These are phyloP conservation scores for Triplophysa yarkandensis DNA, from an alignment of 2,797 vertebrate genomes.

Conservation along the genomic window DNA sequence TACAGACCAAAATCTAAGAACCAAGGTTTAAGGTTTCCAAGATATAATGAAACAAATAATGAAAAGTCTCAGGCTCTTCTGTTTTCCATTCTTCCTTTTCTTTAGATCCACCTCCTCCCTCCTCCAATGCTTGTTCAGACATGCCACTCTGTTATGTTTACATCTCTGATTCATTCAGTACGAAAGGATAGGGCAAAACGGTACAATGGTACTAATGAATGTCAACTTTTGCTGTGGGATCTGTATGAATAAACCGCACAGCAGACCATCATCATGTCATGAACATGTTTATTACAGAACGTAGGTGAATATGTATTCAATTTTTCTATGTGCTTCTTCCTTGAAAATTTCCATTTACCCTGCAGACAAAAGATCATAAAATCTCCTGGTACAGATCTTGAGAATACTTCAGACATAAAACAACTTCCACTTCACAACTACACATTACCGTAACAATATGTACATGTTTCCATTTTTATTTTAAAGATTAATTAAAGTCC, in stretches of 20 bases:
- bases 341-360: background rate
- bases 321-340: background rate
- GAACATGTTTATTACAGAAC: background rate
- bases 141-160: slow-evolving; percentile 15
- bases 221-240: background rate
- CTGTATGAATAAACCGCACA: background rate
- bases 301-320: background rate
- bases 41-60: background rate
- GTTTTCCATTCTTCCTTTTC: background rate
- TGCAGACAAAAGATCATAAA: background rate
- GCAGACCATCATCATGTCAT: background rate
- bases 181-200: slow-evolving; percentile 3
- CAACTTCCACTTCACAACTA: too few species aligned
- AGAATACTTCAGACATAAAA: background rate
- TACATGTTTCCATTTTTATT: too few species aligned
- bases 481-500: too few species aligned
- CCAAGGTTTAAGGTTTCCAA: background rate
- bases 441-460: too few species aligned
- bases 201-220: background rate
- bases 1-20: background rate
- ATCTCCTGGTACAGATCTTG: background rate
- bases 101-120: background rate
- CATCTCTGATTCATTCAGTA: slow-evolving; percentile 13
- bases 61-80: background rate
- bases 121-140: slow-evolving; percentile 17